Base-by-base conservation (phyloP, 1,140 invertebrate species). In the Drosophila gunungcola region DNA sequence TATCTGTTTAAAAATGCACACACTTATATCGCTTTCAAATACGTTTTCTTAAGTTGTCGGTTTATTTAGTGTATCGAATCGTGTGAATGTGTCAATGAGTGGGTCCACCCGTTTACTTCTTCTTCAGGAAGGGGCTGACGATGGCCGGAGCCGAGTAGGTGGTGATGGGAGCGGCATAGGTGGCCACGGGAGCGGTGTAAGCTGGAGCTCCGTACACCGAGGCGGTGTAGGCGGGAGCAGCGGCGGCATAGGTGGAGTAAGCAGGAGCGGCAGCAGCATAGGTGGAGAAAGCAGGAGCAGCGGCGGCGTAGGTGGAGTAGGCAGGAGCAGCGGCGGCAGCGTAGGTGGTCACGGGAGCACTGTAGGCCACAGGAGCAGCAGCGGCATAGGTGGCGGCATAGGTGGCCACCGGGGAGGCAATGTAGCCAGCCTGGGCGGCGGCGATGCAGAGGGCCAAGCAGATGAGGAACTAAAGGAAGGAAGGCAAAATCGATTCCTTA, bases 381-480 rank as follows among this genome's bases (percentile, higher is more conserved):
- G 86, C 82, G 38, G 84, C 67, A 49, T 90, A 90, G 54, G 86
- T 77, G 60, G 85, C 62, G 10, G 77, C 63, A 29, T 78, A 78
- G 2, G 84, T 80, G 38, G 77, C 52, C 51, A 76, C 63, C 1
- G 75, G 83, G 2, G 83, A 64, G 4, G 85, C 81, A 46, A 90
- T 46, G 68, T 38, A 86, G 46, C 88, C 88, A 53, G 88, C 88
- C 74, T 91, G 88, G 41, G 88, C 88, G 53, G 54, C 88, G 56
- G 88, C 88, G 39, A 91, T 49, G 78, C 75, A 88, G 43, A 91
- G 88, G 53, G 88, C 74, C 53, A 91, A 81, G 77, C 88, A 91
- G 60, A 91, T 84, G 56, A 91, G 60, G 88, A 88, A 84, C 88
- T 91, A 52, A 13, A 62, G 52, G 21, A 12, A 62, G 52, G 21